phyloP scores from a whole-genome alignment of 2,113 vertebrate genomes.

The Spizaetus ornatus region DNA sequence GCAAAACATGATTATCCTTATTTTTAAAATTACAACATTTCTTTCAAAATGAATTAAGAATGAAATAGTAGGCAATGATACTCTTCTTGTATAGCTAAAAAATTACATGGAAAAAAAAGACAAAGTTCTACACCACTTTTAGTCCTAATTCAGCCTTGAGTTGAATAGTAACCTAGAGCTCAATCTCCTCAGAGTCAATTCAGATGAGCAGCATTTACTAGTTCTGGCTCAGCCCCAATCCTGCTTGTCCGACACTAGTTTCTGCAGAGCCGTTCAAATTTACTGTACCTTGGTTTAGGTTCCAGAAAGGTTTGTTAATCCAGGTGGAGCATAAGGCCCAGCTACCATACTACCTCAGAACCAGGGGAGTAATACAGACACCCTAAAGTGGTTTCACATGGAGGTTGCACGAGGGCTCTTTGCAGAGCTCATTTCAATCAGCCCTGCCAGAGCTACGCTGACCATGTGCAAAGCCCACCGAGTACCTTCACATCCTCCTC shows the following conservation, averaged over 20 bases:
- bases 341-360: not conserved
- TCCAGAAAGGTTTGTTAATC: not conserved
- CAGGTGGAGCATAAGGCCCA: not conserved
- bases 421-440: not conserved
- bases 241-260: not conserved
- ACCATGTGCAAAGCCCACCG: not conserved
- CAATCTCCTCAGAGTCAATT: not conserved
- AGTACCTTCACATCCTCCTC: not conserved
- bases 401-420: not conserved
- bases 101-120: not conserved
- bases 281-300: not conserved
- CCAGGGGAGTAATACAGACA: not conserved
- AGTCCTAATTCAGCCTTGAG: not conserved
- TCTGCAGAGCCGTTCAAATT: not conserved
- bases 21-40: not conserved
- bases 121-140: not conserved
- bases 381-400: not conserved
- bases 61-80: not conserved
- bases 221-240: not conserved
- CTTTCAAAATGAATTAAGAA: not conserved
- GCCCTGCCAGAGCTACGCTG: not conserved
- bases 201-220: not conserved
- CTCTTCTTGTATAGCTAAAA: not conserved
- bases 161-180: not conserved
- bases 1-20: not conserved